phyloP scores from a whole-genome alignment of 2,888 invertebrate species.

The Hirtodrosophila trivittata region DNA sequence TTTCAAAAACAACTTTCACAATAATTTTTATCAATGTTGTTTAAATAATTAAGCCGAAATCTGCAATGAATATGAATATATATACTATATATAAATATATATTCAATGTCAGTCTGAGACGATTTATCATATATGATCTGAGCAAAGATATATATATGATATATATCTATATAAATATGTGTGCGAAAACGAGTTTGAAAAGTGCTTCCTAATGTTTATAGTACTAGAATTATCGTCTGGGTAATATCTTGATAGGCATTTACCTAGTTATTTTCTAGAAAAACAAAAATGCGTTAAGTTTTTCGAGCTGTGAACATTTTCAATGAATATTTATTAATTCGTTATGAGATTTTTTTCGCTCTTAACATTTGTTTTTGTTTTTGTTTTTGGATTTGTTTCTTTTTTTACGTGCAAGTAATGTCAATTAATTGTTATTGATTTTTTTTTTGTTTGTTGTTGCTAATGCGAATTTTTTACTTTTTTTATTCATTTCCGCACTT shows the following conservation, averaged over 20 bases:
- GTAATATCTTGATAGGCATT: too few relatives aligned
- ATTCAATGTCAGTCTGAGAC: not conserved
- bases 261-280: too few relatives aligned
- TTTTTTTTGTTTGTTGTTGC: constrained; percentile 35
- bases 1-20: constrained; percentile 22
- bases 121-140: too few relatives aligned
- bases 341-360: constrained; percentile 7
- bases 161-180: too few relatives aligned
- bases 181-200: too few relatives aligned
- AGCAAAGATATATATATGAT: too few relatives aligned
- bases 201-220: too few relatives aligned
- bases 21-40: too few relatives aligned
- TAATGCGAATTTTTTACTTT: constrained; percentile 31
- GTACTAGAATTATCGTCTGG: too few relatives aligned
- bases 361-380: constrained; percentile 9
- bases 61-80: constrained; percentile 6
- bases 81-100: not conserved
- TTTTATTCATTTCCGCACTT: constrained; percentile 61
- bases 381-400: constrained; percentile 16
- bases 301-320: not conserved
- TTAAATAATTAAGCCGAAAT: constrained; percentile 29
- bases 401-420: constrained; percentile 56
- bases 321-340: constrained; percentile 14
- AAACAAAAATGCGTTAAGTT: too few relatives aligned
- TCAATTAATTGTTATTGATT: constrained; percentile 77